A percentile compares a stretch with the other conserved stretches of the same genome.
These are phyloP conservation scores for Jacana jacana DNA, from an alignment of 2,113 vertebrate genomes.

Conservation along the genomic window DNA sequence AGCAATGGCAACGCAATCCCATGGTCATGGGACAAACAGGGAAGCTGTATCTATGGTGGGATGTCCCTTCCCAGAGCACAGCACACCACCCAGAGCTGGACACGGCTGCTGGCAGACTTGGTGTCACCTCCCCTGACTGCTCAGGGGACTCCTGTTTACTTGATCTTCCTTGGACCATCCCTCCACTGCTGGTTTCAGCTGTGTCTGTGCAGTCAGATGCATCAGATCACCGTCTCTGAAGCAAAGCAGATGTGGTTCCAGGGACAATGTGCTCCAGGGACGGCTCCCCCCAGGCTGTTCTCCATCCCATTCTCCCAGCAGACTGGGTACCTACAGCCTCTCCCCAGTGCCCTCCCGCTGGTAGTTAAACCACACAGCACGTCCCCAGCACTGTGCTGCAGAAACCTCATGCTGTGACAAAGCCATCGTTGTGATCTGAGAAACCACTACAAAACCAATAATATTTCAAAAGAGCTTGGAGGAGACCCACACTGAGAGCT, in stretches of 20 bases:
- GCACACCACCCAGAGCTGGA: neutral
- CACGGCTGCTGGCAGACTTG: neutral
- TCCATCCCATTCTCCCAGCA: neutral
- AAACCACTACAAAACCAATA: neutral
- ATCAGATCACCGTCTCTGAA: neutral
- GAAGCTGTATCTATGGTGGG: neutral
- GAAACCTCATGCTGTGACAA: neutral
- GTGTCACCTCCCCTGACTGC: neutral
- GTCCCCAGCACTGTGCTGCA: neutral
- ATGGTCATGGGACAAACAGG: neutral
- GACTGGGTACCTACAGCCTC: neutral
- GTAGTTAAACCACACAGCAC: neutral
- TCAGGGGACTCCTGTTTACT: neutral
- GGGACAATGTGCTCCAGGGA: neutral
- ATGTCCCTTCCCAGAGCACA: neutral
- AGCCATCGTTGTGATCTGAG: neutral
- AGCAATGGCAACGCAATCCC: neutral
- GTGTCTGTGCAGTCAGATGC: neutral
- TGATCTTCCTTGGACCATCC: neutral
- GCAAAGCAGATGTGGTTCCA: neutral
- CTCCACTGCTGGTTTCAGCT: neutral
- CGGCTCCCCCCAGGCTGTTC: fast-evolving
- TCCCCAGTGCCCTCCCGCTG: neutral
- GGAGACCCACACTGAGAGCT: neutral
- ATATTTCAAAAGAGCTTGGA: neutral